Evolutionary conservation across 2,113 vertebrate species (phyloP).

Genomic region (Anolis carolinensis): DNA sequence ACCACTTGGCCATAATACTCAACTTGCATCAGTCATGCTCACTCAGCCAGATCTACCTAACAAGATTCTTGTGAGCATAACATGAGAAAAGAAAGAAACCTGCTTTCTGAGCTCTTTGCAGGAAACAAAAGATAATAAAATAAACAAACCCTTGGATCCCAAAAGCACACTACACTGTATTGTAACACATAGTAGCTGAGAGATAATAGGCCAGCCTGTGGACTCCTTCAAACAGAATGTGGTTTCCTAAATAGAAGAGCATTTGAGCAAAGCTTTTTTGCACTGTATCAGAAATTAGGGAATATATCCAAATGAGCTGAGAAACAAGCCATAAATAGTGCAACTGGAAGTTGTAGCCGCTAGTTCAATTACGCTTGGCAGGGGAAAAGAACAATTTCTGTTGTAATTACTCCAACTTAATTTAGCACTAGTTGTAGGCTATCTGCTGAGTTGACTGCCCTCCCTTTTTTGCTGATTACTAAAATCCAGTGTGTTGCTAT

Average conservation of each 20-base stretch:
- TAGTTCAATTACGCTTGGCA: neutral
- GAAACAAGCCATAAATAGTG: conserved; percentile 8
- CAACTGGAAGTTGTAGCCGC: conserved; percentile 27
- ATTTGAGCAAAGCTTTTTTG: neutral
- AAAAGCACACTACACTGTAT: too few relatives aligned
- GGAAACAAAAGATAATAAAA: too few relatives aligned
- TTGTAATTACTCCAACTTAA: conserved; percentile 16
- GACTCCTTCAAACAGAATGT: neutral
- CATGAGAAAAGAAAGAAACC: too few relatives aligned
- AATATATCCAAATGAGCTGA: neutral
- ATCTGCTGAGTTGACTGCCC: conserved; percentile 2
- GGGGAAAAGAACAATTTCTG: neutral
- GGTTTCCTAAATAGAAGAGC: neutral
- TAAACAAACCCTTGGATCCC: too few relatives aligned
- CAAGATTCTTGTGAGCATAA: too few relatives aligned
- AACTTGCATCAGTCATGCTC: too few relatives aligned
- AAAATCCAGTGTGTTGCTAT: neutral
- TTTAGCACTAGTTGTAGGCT: neutral
- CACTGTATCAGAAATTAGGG: neutral
- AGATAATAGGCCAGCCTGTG: neutral
- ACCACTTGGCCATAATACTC: too few relatives aligned
- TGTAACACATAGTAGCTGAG: too few relatives aligned
- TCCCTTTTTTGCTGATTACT: neutral
- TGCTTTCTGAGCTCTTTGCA: too few relatives aligned
- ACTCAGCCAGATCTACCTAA: too few relatives aligned